A percentile compares a stretch with the other conserved stretches of the same genome.
phyloP scores from a whole-genome alignment of 2,888 invertebrate genomes.

The Tridacna gigas region DNA sequence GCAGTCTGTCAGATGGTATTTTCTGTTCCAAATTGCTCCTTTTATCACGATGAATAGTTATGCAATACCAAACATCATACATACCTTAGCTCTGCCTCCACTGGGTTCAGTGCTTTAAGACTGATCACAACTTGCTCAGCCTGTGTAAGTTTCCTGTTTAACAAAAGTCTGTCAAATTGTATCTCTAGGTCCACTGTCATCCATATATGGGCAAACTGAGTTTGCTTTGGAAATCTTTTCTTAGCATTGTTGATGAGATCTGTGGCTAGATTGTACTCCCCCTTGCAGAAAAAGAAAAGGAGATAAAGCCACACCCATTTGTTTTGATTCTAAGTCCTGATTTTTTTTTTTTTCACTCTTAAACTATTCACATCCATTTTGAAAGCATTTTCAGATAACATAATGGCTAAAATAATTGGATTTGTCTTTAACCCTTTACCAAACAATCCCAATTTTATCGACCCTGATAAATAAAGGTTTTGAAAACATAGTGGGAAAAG shows the following conservation, averaged over 20 bases:
- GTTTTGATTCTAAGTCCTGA: neutral
- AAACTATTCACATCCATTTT: too few species aligned
- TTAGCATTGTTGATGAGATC: conserved; percentile 88
- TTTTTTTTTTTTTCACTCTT: neutral
- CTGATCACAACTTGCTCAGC: conserved; percentile 90
- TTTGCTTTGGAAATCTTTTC: conserved; percentile 88
- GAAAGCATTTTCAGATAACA: neutral
- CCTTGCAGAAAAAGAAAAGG: conserved; percentile 77
- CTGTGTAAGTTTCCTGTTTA: conserved; percentile 89
- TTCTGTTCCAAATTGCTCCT: conserved; percentile 80
- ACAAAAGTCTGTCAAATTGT: conserved; percentile 79
- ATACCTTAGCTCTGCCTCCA: conserved; percentile 87
- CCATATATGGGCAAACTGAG: conserved; percentile 88
- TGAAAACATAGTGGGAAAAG: too few species aligned
- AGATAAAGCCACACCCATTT: neutral
- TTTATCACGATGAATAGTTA: neutral
- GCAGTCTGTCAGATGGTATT: conserved; percentile 79
- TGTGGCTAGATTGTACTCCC: conserved; percentile 87
- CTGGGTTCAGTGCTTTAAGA: conserved; percentile 89
- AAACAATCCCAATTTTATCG: too few species aligned
- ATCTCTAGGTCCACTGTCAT: conserved; percentile 86
- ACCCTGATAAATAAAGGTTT: too few species aligned
- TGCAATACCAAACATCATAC: neutral
- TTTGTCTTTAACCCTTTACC: too few species aligned
- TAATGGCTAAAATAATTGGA: too few species aligned